Conservation (phyloP, 2,888 invertebrate species). For the Lycia hirtaria region DNA sequence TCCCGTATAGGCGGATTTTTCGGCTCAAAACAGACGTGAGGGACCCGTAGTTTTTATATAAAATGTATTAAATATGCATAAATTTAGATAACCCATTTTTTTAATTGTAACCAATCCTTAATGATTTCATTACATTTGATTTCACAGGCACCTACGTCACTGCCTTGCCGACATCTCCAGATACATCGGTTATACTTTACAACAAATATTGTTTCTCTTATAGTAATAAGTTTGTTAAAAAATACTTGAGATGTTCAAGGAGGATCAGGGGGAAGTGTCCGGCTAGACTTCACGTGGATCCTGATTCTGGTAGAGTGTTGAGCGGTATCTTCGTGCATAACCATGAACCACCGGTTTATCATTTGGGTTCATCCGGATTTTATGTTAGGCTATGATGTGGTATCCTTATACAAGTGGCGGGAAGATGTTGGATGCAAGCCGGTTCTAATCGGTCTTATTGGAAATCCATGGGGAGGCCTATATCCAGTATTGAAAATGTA, state of each 20-base stretch:
- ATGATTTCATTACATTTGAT: not conserved
- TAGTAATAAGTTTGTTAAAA: slow-evolving; percentile 38
- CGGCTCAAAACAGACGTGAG: no score
- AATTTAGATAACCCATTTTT: no score
- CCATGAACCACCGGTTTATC: slow-evolving; percentile 36
- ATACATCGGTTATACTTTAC: slow-evolving; percentile 32
- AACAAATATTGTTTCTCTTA: slow-evolving; percentile 43
- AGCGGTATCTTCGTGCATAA: slow-evolving; percentile 39
- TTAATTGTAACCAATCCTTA: no score
- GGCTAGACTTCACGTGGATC: slow-evolving; percentile 43
- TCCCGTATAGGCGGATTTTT: no score
- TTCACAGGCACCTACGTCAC: slow-evolving; percentile 27
- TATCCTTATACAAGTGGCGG: no score
- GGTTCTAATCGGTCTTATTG: no score
- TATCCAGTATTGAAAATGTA: no score
- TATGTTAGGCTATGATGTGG: not conserved
- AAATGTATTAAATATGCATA: no score
- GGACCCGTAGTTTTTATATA: no score
- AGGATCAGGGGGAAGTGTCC: slow-evolving; percentile 45
- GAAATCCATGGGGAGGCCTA: no score
- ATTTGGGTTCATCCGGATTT: not conserved
- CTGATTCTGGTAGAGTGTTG: slow-evolving; percentile 20
- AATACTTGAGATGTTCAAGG: slow-evolving; percentile 51
- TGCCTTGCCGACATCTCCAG: slow-evolving; percentile 17
- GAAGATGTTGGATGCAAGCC: no score